Evolutionary conservation across 2,888 invertebrate genomes (phyloP).

Genomic region (Caenorhabditis sp.): DNA sequence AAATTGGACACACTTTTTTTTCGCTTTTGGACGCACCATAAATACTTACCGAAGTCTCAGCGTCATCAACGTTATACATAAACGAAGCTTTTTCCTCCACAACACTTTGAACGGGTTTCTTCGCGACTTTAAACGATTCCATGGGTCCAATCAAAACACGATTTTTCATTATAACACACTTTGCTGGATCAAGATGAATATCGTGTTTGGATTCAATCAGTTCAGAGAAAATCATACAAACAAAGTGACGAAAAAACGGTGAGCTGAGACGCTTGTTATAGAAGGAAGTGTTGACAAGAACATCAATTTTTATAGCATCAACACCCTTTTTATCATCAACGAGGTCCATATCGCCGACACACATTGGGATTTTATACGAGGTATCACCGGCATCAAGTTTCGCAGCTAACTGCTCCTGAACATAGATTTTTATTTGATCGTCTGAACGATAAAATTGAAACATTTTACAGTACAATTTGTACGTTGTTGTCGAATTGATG

Average conservation of each 20-base stretch:
- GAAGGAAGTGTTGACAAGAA: constrained; percentile 59
- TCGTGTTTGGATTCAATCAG: constrained; percentile 51
- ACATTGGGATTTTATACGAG: constrained; percentile 50
- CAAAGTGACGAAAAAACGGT: constrained; percentile 55
- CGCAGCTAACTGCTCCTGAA: constrained; percentile 52
- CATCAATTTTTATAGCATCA: constrained; percentile 56
- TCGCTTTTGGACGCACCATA: too few relatives aligned
- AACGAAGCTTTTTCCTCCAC: constrained; percentile 19
- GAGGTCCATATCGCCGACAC: constrained; percentile 58
- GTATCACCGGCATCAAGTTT: constrained; percentile 40
- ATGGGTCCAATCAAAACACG: constrained; percentile 55
- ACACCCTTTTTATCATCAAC: constrained; percentile 54
- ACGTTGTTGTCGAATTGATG: too few relatives aligned
- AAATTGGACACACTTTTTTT: too few relatives aligned
- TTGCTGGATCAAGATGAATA: constrained; percentile 49
- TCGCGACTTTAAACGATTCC: constrained; percentile 39
- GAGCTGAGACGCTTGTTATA: constrained; percentile 51
- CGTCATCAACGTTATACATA: too few relatives aligned
- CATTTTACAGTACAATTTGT: too few relatives aligned
- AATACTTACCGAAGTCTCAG: too few relatives aligned
- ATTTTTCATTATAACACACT: constrained; percentile 53
- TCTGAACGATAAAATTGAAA: neutral
- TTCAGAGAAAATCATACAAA: constrained; percentile 49
- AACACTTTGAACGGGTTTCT: constrained; percentile 43
- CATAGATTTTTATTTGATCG: too few relatives aligned